Base-by-base conservation (phyloP, 1,140 invertebrate genomes). In the Plectrocnemia conspersa region DNA sequence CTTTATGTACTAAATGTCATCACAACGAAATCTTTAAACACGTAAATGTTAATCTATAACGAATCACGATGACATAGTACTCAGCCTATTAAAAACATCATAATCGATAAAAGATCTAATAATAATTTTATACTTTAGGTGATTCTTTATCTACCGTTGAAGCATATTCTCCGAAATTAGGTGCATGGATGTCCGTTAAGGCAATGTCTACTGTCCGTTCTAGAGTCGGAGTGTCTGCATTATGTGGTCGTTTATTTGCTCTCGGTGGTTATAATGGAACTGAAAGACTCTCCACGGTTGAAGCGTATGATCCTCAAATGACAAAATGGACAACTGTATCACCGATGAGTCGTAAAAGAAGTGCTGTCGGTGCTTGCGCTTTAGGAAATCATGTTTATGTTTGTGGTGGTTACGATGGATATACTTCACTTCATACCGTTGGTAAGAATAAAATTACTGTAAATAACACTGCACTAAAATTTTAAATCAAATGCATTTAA, bases 371-470 rank as follows among this genome's bases (percentile, higher is more conserved):
- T 21, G 88, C 88, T n/a, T 84, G 88, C n/a, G 79, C 88, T 4
- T 66, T 93, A 15, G 84, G 87, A 64, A 82, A 86, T 65, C 78
- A 81, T 58, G 76, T 94, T 36, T 93, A 92, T 65, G 89, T 93
- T 1, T 92, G 89, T 70, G 88, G 88, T n/a, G 90, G 89, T 19
- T 88, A 91, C 63, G 89, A 93, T 72, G 90, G 90, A n/a, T 80
- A 88, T 7, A 87, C 88, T 6, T 91, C 89, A 3, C 72, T 93
- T 2, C 89, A 88, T 66, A 89, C 86, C 1, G 88, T 93, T 1
- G 91, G 93, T 62, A 5, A 49, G 58, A 41, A 4, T 27, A 13
- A 40, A 40, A 15, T 13, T 5, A 7, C 27, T 29, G n/a, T 13
- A 13, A 13, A 13, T 36, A 36, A 36, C 4, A 36, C 3, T 11